These are phyloP conservation scores for Empidonax traillii DNA, from an alignment of 2,113 vertebrate species.

Conservation along the genomic window DNA sequence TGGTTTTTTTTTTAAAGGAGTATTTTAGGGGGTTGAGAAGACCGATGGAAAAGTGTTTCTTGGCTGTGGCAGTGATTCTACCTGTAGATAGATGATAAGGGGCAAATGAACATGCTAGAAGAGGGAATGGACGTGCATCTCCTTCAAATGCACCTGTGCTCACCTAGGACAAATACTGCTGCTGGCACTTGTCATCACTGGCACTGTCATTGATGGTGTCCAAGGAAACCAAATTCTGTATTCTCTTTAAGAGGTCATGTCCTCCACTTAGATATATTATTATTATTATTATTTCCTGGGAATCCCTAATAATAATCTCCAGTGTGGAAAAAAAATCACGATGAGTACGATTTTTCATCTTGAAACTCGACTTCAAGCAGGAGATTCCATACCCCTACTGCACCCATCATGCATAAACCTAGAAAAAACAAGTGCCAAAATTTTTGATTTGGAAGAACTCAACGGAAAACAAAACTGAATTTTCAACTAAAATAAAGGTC, in stretches of 20 bases:
- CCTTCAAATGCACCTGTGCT: not conserved
- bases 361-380: not conserved
- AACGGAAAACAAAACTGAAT: not conserved
- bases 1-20: fast-evolving
- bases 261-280: not conserved
- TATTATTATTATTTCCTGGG: not conserved
- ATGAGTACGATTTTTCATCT: not conserved
- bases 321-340: not conserved
- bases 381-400: not conserved
- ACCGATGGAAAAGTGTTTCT: not conserved
- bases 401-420: not conserved
- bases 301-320: not conserved
- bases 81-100: not conserved
- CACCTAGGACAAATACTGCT: not conserved
- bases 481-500: not conserved
- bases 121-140: not conserved
- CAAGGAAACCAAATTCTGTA: not conserved
- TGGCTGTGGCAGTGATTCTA: not conserved
- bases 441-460: not conserved
- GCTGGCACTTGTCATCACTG: not conserved
- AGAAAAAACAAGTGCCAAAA: not conserved
- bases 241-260: not conserved
- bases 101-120: not conserved
- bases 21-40: not conserved
- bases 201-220: not conserved